These are phyloP conservation scores for Novumbra hubbsi DNA, from an alignment of 2,797 vertebrate species.

Conservation along the genomic window DNA sequence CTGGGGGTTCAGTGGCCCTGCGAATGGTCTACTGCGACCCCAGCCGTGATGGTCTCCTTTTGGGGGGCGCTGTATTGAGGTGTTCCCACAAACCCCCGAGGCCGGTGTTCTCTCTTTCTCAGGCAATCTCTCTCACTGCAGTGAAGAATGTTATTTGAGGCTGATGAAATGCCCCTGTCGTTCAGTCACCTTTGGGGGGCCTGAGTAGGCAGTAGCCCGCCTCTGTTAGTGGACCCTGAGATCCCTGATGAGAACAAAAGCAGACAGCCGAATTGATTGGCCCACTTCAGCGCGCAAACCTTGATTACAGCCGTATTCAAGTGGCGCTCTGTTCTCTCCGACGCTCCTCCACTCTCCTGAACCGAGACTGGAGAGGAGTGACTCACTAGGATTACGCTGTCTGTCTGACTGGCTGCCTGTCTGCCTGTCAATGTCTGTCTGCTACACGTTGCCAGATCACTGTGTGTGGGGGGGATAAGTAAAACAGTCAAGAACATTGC, in stretches of 20 bases:
- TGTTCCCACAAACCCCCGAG: not conserved
- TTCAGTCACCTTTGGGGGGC: conserved; percentile 8
- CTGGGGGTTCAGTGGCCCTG: not conserved
- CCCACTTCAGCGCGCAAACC: conserved; percentile 25
- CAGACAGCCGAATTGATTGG: conserved; percentile 23
- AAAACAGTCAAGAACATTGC: not conserved
- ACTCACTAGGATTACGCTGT: not conserved
- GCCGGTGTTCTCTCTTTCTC: not conserved
- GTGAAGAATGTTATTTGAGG: conserved; percentile 10
- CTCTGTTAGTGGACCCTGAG: conserved; percentile 5
- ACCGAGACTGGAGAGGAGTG: not conserved
- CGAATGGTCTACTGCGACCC: not conserved
- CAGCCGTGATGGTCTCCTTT: not conserved
- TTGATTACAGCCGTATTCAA: conserved; percentile 68
- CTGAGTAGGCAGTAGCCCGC: conserved; percentile 1
- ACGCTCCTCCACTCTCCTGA: not conserved
- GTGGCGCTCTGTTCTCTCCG: conserved; percentile 29
- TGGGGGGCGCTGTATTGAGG: not conserved
- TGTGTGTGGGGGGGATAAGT: not conserved
- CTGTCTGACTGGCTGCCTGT: not conserved
- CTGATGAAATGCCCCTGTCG: not conserved
- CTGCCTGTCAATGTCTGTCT: not conserved
- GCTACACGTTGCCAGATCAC: not conserved
- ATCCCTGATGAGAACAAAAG: conserved; percentile 2
- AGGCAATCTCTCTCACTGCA: not conserved